Conservation (phyloP, 2,113 vertebrate genomes). For the Clupea harengus region DNA sequence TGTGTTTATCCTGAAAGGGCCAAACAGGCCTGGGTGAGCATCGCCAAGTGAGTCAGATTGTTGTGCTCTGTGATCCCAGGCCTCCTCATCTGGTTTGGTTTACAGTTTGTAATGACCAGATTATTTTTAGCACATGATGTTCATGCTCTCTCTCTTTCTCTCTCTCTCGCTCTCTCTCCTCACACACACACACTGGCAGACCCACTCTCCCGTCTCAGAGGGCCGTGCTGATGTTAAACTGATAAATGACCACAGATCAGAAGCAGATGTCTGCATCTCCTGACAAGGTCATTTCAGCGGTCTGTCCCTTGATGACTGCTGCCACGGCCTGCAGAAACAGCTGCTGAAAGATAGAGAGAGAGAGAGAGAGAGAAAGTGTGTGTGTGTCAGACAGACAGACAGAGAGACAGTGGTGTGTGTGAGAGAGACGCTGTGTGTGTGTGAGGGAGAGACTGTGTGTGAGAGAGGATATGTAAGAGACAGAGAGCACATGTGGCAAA, state of each 20-base stretch:
- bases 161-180: neutral
- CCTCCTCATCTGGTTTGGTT: neutral
- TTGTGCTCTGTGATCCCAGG: neutral
- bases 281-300: conserved; percentile 10
- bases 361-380: neutral
- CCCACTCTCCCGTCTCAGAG: neutral
- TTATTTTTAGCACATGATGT: conserved; percentile 17
- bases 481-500: neutral
- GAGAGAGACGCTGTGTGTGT: neutral
- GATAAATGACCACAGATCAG: conserved; percentile 17
- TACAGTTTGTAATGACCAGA: neutral
- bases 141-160: neutral
- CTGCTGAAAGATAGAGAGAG: neutral
- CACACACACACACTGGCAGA: neutral
- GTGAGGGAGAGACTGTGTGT: neutral
- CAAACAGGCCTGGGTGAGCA: neutral
- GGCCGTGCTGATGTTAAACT: neutral
- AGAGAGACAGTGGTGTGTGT: neutral
- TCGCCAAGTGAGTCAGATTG: neutral
- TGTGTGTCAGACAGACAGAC: neutral
- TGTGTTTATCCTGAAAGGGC: neutral
- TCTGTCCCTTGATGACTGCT: neutral
- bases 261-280: conserved; percentile 23
- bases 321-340: neutral
- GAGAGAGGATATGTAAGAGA: neutral